Conservation (phyloP, 2,113 vertebrate genomes). For the Anarrhichthys ocellatus region DNA sequence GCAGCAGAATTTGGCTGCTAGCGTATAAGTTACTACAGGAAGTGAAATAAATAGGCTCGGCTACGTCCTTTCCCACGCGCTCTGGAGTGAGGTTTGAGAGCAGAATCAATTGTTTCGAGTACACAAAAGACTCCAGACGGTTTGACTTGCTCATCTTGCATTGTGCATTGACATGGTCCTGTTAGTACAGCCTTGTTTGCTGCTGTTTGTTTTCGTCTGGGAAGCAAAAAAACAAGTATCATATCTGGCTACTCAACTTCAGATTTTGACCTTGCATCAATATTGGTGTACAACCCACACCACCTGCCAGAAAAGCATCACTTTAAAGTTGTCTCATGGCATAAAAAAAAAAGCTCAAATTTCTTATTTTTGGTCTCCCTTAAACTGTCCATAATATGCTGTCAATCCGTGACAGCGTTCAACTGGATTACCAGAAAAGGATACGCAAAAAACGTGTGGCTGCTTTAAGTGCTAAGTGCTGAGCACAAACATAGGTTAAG, state of each 20-base stretch:
- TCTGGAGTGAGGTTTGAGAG: constrained; percentile 8
- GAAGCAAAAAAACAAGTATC: background rate
- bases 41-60: constrained; percentile 6
- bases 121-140: background rate
- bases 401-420: background rate
- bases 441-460: background rate
- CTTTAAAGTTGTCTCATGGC: background rate
- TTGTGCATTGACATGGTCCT: background rate
- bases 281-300: background rate
- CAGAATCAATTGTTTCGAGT: constrained; percentile 9
- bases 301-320: constrained; percentile 8
- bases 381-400: background rate
- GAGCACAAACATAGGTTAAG: background rate
- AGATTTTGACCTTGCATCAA: background rate
- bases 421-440: background rate
- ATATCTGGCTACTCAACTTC: background rate
- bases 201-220: background rate
- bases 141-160: background rate
- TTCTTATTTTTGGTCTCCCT: too few species aligned
- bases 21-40: background rate
- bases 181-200: background rate
- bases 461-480: background rate
- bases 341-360: background rate
- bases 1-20: constrained; percentile 12
- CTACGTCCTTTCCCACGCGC: background rate